Percentiles rank a stretch among this genome's conserved stretches.
These are phyloP conservation scores for Pardalotus punctatus DNA, from an alignment of 2,113 vertebrate species.

Conservation along the genomic window DNA sequence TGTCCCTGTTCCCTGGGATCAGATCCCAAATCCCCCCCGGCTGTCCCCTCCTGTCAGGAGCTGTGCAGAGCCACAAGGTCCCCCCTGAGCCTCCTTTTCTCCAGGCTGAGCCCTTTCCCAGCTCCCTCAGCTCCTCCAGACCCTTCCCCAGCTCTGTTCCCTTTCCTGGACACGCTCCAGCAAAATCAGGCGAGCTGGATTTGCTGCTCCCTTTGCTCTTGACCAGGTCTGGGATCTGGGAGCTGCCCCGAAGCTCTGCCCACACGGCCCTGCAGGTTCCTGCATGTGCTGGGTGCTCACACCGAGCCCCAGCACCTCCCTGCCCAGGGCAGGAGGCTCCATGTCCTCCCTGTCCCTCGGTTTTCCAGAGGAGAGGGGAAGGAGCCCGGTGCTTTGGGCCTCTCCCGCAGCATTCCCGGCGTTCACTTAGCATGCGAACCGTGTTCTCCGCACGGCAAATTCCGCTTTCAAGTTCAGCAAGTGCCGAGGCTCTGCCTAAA, in stretches of 20 bases:
- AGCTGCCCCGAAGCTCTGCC: background rate
- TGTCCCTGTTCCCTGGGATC: background rate
- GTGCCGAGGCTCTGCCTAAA: background rate
- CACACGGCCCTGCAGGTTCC: background rate
- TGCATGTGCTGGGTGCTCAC: background rate
- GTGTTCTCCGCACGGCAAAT: background rate
- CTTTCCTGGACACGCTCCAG: background rate
- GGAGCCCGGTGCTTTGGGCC: background rate
- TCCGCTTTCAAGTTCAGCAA: background rate
- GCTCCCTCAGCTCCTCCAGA: background rate
- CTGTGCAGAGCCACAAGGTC: background rate
- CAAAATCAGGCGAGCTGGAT: background rate
- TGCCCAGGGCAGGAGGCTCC: background rate
- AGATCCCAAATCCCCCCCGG: accelerated
- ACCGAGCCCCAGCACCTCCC: background rate
- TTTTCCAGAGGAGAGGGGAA: background rate
- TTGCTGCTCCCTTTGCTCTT: background rate
- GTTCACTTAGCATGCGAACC: background rate
- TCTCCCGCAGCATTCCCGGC: background rate
- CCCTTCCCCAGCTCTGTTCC: background rate
- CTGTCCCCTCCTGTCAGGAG: background rate
- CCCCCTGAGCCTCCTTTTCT: background rate
- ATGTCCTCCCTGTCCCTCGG: accelerated
- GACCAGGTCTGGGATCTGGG: background rate
- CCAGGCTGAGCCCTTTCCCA: background rate